These are phyloP conservation scores for Hycleus cichorii DNA, from an alignment of 1,140 invertebrate species.

Conservation along the genomic window DNA sequence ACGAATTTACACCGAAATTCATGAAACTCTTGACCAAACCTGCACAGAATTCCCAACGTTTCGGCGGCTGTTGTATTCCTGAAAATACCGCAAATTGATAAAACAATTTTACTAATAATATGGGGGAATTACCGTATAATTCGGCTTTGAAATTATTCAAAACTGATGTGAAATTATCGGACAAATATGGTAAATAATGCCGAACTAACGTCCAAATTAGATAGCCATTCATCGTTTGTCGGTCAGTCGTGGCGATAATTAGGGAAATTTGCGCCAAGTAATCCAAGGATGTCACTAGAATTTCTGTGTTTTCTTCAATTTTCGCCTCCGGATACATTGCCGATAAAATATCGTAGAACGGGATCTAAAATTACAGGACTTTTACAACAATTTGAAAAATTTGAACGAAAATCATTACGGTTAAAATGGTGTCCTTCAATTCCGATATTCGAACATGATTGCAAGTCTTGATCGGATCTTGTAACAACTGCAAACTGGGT, in stretches of 20 bases:
- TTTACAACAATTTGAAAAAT: slow-evolving; percentile 9
- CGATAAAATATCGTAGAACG: slow-evolving; percentile 48
- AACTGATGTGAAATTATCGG: slow-evolving; percentile 46
- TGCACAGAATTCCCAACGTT: slow-evolving; percentile 53
- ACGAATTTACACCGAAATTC: slow-evolving; percentile 47
- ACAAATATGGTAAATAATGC: slow-evolving; percentile 51
- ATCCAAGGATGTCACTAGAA: slow-evolving; percentile 47
- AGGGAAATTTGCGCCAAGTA: slow-evolving; percentile 49
- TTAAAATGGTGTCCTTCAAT: slow-evolving; percentile 40
- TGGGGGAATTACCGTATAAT: slow-evolving; percentile 40
- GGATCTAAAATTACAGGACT: slow-evolving; percentile 42
- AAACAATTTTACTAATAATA: too few species aligned
- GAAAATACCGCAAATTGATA: slow-evolving; percentile 6
- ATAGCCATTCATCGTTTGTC: slow-evolving; percentile 53
- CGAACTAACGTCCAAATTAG: slow-evolving; percentile 52
- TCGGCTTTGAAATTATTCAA: slow-evolving; percentile 46
- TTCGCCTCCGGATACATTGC: slow-evolving; percentile 48
- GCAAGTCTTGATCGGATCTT: slow-evolving; percentile 39
- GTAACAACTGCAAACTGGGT: slow-evolving; percentile 35
- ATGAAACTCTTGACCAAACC: slow-evolving; percentile 46
- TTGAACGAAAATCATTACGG: neutral
- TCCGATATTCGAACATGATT: slow-evolving; percentile 41
- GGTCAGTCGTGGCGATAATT: slow-evolving; percentile 51
- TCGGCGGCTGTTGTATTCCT: slow-evolving; percentile 43
- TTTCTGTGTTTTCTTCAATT: slow-evolving; percentile 46